Conservation (phyloP, 2,797 vertebrate species). For the Malacoraja senta region DNA sequence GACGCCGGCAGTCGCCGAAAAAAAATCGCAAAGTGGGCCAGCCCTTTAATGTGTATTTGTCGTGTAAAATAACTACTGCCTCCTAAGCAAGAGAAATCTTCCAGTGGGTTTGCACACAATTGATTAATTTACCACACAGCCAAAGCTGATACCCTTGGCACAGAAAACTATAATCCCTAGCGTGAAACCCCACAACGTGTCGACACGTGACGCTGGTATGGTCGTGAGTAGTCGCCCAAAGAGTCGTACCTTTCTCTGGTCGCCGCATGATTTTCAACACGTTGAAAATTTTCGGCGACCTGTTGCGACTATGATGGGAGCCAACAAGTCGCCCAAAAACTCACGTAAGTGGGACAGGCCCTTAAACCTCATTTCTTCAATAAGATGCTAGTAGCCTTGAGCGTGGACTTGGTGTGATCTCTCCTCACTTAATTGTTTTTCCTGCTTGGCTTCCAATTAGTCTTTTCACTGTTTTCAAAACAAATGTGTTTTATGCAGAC, state of each 20-base stretch:
- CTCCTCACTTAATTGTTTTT: not conserved
- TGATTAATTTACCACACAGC: not conserved
- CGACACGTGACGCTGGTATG: too few relatives aligned
- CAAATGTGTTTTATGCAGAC: constrained; percentile 57
- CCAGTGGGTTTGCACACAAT: not conserved
- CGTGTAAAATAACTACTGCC: not conserved
- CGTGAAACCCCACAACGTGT: too few relatives aligned
- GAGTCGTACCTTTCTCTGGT: too few relatives aligned
- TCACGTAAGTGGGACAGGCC: too few relatives aligned
- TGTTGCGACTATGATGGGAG: too few relatives aligned
- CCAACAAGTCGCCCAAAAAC: too few relatives aligned
- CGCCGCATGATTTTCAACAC: too few relatives aligned
- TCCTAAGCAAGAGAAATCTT: not conserved
- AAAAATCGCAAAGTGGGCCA: too few relatives aligned
- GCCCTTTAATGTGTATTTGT: not conserved
- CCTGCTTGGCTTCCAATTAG: not conserved
- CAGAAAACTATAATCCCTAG: not conserved
- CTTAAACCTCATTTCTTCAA: not conserved
- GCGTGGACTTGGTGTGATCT: too few relatives aligned
- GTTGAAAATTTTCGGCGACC: too few relatives aligned
- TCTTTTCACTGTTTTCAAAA: not conserved
- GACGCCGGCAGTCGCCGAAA: too few relatives aligned
- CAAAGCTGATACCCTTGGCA: not conserved
- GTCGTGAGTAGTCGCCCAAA: too few relatives aligned
- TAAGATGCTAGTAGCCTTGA: not conserved